phyloP scores from a whole-genome alignment of 2,113 vertebrate species.

The Nymphicus hollandicus region DNA sequence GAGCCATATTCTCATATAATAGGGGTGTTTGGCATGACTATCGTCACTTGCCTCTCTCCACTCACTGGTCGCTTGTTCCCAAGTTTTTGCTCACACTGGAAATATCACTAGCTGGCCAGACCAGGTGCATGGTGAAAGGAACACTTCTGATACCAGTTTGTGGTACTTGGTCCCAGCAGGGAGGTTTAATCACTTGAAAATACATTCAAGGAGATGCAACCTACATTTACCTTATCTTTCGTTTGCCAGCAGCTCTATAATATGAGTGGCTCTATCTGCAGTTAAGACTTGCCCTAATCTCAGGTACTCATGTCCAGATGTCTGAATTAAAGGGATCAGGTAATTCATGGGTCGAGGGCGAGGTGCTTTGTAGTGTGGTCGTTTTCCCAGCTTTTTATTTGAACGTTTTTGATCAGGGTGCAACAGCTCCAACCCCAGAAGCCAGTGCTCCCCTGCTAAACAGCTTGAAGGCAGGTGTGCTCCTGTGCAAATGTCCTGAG shows the following conservation, averaged over 20 bases:
- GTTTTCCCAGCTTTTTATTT: background rate
- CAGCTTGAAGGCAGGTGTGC: background rate
- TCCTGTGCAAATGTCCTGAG: background rate
- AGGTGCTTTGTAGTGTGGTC: rapidly evolving
- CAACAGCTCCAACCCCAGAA: background rate
- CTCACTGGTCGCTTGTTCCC: background rate
- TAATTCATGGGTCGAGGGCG: background rate
- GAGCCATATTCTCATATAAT: background rate
- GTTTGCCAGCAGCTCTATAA: background rate
- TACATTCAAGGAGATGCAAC: background rate
- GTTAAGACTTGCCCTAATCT: background rate
- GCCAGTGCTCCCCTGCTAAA: background rate
- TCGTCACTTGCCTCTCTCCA: background rate
- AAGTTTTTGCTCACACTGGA: background rate
- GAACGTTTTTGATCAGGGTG: background rate
- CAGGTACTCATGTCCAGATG: background rate
- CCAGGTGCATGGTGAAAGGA: background rate
- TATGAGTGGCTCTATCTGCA: background rate
- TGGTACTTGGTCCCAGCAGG: background rate
- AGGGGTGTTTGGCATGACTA: no score
- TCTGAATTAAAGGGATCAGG: background rate
- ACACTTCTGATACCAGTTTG: background rate
- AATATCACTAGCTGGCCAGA: background rate
- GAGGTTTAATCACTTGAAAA: background rate
- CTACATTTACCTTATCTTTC: background rate